These are phyloP conservation scores for Tanaodytes sp. DNA, from an alignment of 2,888 invertebrate species.

Conservation along the genomic window DNA sequence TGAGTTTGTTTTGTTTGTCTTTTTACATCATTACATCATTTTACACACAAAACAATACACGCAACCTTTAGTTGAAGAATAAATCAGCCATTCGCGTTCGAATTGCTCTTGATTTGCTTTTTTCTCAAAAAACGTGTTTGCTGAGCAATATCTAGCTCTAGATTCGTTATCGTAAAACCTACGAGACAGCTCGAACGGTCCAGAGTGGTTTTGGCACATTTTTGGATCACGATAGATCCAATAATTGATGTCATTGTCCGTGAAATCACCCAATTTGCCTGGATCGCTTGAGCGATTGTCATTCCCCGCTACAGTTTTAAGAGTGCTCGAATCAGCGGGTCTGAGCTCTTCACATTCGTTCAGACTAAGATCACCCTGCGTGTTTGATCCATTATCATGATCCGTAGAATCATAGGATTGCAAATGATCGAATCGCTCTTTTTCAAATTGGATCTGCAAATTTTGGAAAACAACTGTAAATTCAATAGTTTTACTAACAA, in stretches of 20 bases:
- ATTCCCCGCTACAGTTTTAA: background rate
- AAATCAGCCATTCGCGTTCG: conserved; percentile 45
- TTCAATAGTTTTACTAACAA: background rate
- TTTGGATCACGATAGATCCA: conserved; percentile 24
- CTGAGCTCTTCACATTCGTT: background rate
- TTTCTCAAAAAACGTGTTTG: conserved; percentile 13
- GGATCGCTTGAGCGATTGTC: conserved; percentile 15
- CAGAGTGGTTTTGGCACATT: conserved; percentile 24
- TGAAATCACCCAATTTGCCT: conserved; percentile 11
- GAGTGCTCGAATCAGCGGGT: background rate
- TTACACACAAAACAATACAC: conserved; percentile 47
- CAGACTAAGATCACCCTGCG: background rate
- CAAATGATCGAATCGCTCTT: conserved; percentile 2
- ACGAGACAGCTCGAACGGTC: conserved; percentile 21
- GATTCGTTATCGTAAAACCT: conserved; percentile 9
- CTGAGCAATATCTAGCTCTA: conserved; percentile 30
- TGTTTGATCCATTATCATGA: background rate
- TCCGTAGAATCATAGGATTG: background rate
- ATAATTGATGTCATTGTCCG: conserved; percentile 9
- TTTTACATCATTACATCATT: too few species aligned
- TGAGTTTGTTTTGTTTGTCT: conserved; percentile 5
- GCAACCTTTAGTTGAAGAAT: conserved; percentile 42
- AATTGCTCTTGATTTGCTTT: conserved; percentile 37
- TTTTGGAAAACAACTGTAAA: background rate
- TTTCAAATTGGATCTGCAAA: background rate